Percentiles rank a stretch among this genome's conserved stretches.
These are phyloP conservation scores for Thermophis baileyi DNA, from an alignment of 2,113 vertebrate genomes.

Conservation along the genomic window DNA sequence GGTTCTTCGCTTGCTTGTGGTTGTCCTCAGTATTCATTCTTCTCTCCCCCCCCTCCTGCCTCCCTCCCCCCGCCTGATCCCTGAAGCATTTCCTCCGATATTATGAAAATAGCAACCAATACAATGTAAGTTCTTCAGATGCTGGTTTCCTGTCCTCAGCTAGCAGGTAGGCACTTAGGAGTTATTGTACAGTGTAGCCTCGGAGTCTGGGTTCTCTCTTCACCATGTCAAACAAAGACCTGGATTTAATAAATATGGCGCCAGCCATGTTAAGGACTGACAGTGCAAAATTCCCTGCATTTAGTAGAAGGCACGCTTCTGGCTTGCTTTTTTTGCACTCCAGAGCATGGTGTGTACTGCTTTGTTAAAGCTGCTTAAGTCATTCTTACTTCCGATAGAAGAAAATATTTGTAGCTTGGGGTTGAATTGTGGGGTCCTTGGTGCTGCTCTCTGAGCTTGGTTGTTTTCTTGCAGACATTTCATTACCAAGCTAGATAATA, in stretches of 20 bases:
- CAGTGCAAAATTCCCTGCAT: not conserved
- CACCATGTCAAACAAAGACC: not conserved
- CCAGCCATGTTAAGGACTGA: not conserved
- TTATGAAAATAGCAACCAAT: slow-evolving; percentile 66
- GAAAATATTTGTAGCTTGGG: not conserved
- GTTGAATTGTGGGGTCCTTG: not conserved
- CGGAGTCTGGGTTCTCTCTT: slow-evolving; percentile 1
- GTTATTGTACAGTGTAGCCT: not conserved
- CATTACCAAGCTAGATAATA: too few relatives aligned
- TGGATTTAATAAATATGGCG: not conserved
- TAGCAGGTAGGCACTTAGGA: slow-evolving; percentile 61
- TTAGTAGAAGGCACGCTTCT: not conserved
- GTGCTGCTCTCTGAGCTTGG: too few relatives aligned
- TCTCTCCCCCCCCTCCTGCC: not conserved
- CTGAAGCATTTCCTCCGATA: slow-evolving; percentile 60
- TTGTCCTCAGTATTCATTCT: not conserved
- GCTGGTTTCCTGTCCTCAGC: slow-evolving; percentile 61
- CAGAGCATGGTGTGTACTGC: not conserved
- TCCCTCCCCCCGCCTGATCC: not conserved
- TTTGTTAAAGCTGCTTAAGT: not conserved
- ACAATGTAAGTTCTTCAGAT: slow-evolving; percentile 66
- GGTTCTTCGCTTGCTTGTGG: slow-evolving; percentile 21
- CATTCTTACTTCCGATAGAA: not conserved
- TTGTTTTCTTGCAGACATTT: too few relatives aligned
- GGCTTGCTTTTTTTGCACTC: not conserved